These are phyloP conservation scores for Rhagoletis zephyria DNA, from an alignment of 1,140 invertebrate genomes.

Conservation along the genomic window DNA sequence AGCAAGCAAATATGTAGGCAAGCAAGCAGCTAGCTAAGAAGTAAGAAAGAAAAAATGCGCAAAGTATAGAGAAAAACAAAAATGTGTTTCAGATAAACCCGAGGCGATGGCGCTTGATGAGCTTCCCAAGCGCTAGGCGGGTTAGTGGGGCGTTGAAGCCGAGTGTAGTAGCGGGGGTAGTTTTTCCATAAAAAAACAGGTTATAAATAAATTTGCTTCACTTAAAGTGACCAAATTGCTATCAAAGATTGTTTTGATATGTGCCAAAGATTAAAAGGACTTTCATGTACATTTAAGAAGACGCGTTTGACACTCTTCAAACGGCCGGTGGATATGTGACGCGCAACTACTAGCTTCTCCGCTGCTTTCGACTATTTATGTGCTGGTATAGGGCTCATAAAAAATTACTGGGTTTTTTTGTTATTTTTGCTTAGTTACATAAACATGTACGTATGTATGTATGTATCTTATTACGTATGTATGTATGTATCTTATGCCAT, in stretches of 20 bases:
- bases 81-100: slow-evolving; percentile 57
- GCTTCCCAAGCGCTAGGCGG: not conserved
- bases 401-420: not conserved
- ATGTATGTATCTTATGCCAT: slow-evolving; percentile 11
- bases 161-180: not conserved
- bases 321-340: not conserved
- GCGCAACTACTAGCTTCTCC: not conserved
- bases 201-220: slow-evolving; percentile 73
- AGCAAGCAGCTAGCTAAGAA: slow-evolving; percentile 8
- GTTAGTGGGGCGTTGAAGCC: not conserved
- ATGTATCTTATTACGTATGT: too few species aligned
- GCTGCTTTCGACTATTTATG: too few species aligned
- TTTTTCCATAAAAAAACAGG: slow-evolving; percentile 61
- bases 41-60: not conserved
- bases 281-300: slow-evolving; percentile 65
- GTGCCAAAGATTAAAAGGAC: slow-evolving; percentile 73
- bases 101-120: slow-evolving; percentile 35
- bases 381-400: not conserved
- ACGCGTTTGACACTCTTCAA: not conserved
- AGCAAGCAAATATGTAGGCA: not conserved
- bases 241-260: slow-evolving; percentile 68
- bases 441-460: too few species aligned
- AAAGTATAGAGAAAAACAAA: slow-evolving; percentile 55
- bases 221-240: slow-evolving; percentile 73
- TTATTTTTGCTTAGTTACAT: not conserved